Base-by-base conservation (phyloP, 2,797 vertebrate species). In the Danionella dracula region DNA sequence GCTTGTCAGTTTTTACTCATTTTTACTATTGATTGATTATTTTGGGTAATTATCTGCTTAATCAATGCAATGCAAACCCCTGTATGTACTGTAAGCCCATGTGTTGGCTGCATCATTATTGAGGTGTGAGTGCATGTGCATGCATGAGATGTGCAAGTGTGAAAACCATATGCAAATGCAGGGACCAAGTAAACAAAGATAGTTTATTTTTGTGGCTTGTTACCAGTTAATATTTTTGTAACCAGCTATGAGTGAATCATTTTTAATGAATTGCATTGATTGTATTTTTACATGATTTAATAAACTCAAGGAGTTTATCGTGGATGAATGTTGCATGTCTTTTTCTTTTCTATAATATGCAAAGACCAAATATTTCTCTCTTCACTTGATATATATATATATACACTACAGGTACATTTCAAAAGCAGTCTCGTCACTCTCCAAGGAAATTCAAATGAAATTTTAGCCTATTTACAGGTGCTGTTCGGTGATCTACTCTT, bases 271-370 rank as follows among this genome's bases (percentile, higher is more conserved):
- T 50, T 38, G 32, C 64, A 60, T 57, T 56, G 16, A 61, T 37
- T 77, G 71, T 74, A 70, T 69, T 73, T 73, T 75, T 67, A 64
- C 53, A 57, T 67, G 56, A 41, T 54, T 70, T 64, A 73, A 70
- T 77, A 74, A 78, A 76, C 70, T 54, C 31, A 20, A 40, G n/a
- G n/a, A n/a, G n/a, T n/a, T n/a, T n/a, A n/a, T n/a, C n/a, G n/a
- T n/a, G n/a, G n/a, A n/a, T n/a, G n/a, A n/a, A n/a, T n/a, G n/a
- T n/a, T n/a, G n/a, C n/a, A n/a, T n/a, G n/a, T n/a, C n/a, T n/a
- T n/a, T n/a, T n/a, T n/a, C n/a, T n/a, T n/a, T n/a, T n/a, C n/a
- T n/a, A n/a, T n/a, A n/a, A n/a, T n/a, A n/a, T n/a, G n/a, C n/a
- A n/a, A n/a, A n/a, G n/a, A n/a, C n/a, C n/a, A n/a, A n/a, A n/a